Conservation (phyloP, 2,113 vertebrate genomes). For the Scomber scombrus region DNA sequence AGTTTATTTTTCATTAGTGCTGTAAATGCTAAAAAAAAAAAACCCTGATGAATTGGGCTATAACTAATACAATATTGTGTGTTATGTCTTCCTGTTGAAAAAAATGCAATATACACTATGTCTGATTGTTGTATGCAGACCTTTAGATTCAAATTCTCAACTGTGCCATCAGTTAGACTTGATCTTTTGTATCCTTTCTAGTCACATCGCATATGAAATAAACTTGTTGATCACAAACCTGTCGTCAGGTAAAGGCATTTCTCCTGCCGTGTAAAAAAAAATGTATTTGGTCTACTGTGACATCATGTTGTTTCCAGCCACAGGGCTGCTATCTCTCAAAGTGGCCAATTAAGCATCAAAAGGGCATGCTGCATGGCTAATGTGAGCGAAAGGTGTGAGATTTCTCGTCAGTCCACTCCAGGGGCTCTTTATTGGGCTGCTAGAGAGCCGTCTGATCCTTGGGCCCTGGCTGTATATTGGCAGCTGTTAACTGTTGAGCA, state of each 20-base stretch:
- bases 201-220: not conserved
- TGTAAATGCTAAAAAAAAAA: not conserved
- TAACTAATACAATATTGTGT: not conserved
- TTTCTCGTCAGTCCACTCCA: constrained; percentile 84
- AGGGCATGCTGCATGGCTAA: constrained; percentile 85
- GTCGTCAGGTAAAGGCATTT: constrained; percentile 22
- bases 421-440: constrained; percentile 84
- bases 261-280: constrained; percentile 6
- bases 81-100: too few relatives aligned
- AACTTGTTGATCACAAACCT: not conserved
- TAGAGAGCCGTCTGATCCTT: constrained; percentile 84
- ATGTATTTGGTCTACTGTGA: constrained; percentile 16
- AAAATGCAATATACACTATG: too few relatives aligned
- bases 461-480: constrained; percentile 86
- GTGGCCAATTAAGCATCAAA: constrained; percentile 88
- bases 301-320: constrained; percentile 36
- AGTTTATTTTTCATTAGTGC: not conserved
- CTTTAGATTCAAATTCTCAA: not conserved
- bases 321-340: constrained; percentile 68
- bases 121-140: not conserved
- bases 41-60: not conserved
- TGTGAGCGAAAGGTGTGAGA: constrained; percentile 87
- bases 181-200: too few relatives aligned
- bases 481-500: constrained; percentile 85
- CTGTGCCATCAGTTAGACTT: too few relatives aligned